phyloP scores from a whole-genome alignment of 35 echinoderm and acorn worm genomes.

The Amphiura filiformis region DNA sequence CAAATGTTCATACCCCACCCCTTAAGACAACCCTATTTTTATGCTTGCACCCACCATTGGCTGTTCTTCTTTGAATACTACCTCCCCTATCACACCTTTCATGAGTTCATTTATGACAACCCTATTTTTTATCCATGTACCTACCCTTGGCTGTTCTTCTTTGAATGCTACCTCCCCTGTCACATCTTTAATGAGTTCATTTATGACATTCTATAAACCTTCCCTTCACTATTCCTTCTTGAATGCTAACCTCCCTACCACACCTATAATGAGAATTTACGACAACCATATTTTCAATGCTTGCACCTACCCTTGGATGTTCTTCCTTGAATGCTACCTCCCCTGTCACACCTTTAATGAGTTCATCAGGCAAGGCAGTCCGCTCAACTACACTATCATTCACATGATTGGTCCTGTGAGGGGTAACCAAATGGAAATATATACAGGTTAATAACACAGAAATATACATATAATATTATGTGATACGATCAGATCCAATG shows the following conservation, averaged over 20 bases:
- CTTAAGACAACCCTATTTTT: too few species aligned
- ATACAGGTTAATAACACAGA: too few species aligned
- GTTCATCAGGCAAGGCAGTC: constrained; percentile 81
- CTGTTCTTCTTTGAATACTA: constrained; percentile 79
- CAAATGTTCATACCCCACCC: too few species aligned
- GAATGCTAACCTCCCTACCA: too few species aligned
- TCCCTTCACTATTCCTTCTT: too few species aligned
- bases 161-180: constrained; percentile 84
- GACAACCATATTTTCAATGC: neutral
- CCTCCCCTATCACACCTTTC: constrained; percentile 72
- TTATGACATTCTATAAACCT: too few species aligned
- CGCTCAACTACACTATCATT: constrained; percentile 91
- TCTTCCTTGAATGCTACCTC: constrained; percentile 87
- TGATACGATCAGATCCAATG: too few species aligned
- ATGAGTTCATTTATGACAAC: constrained; percentile 81
- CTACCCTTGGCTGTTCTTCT: constrained; percentile 81
- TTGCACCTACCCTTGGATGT: constrained; percentile 61
- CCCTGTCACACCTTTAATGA: constrained; percentile 78
- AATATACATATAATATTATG: too few species aligned
- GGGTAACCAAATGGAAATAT: too few species aligned
- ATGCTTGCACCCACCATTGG: constrained; percentile 64
- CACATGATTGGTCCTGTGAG: constrained; percentile 67
- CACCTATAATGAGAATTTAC: too few species aligned
- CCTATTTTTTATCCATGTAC: neutral
- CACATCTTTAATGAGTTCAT: constrained; percentile 74